Percentiles rank a stretch among this genome's conserved stretches.
phyloP scores from a whole-genome alignment of 2,113 vertebrate species.

The Xenopus borealis region DNA sequence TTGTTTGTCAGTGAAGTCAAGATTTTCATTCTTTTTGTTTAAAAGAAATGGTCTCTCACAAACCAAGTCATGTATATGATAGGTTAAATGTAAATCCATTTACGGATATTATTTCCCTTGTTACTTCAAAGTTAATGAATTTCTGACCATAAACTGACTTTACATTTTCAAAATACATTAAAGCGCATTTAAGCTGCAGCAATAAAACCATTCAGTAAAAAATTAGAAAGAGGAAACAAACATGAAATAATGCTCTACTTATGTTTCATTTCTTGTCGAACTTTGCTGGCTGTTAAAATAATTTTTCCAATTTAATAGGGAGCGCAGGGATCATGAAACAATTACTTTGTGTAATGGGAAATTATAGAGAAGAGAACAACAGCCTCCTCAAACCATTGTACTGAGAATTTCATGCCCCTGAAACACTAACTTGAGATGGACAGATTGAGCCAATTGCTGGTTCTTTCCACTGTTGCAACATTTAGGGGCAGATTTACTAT shows the following conservation, averaged over 20 bases:
- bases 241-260: too few relatives aligned
- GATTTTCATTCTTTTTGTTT: too few relatives aligned
- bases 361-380: not conserved
- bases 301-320: constrained; percentile 9
- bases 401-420: not conserved
- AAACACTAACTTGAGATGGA: not conserved
- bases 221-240: too few relatives aligned
- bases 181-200: not conserved
- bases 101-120: too few relatives aligned
- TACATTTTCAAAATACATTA: not conserved
- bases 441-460: not conserved
- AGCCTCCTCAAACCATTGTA: constrained; percentile 1
- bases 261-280: not conserved
- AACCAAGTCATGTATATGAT: too few relatives aligned
- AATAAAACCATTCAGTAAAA: constrained; percentile 9
- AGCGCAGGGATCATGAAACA: constrained; percentile 8
- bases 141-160: too few relatives aligned
- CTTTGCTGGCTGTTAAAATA: constrained; percentile 20
- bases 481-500: too few relatives aligned
- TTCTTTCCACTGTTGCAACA: too few relatives aligned
- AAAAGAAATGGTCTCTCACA: too few relatives aligned
- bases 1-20: too few relatives aligned
- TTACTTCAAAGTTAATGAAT: too few relatives aligned
- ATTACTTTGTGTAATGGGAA: constrained; percentile 11
- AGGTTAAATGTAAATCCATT: too few relatives aligned